Conservation (phyloP, 2,797 vertebrate genomes). For the Microctenopoma steveboyesi region DNA sequence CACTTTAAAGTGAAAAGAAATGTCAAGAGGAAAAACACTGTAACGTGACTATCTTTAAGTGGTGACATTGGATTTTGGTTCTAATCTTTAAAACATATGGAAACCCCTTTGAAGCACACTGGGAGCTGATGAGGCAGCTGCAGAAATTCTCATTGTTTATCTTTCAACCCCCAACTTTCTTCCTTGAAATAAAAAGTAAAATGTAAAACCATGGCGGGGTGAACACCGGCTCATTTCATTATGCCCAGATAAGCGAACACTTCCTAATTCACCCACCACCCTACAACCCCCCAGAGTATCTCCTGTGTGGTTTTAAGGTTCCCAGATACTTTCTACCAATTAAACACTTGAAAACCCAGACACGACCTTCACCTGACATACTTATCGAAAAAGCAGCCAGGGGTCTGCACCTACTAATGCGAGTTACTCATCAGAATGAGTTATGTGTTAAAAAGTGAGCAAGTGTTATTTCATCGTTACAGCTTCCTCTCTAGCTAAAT, state of each 20-base stretch:
- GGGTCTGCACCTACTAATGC: constrained; percentile 33
- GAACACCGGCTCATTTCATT: constrained; percentile 81
- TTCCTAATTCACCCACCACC: constrained; percentile 71
- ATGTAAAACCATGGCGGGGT: constrained; percentile 67
- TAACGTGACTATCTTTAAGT: constrained; percentile 51
- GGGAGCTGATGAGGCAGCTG: constrained; percentile 75
- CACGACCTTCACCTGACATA: constrained; percentile 17
- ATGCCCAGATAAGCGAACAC: constrained; percentile 77
- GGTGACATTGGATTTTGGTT: constrained; percentile 60
- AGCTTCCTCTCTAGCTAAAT: constrained; percentile 76
- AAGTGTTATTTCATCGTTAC: constrained; percentile 71
- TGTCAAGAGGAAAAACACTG: constrained; percentile 2
- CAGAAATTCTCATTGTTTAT: constrained; percentile 79
- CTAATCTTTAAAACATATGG: constrained; percentile 81
- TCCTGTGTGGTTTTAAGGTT: constrained; percentile 58
- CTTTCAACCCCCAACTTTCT: constrained; percentile 75
- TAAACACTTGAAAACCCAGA: constrained; percentile 52
- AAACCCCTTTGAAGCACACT: constrained; percentile 70
- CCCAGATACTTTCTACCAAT: constrained; percentile 51
- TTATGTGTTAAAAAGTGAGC: constrained; percentile 58
- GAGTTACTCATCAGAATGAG: constrained; percentile 67
- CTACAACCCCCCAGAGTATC: constrained; percentile 41
- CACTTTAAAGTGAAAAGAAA: constrained; percentile 45
- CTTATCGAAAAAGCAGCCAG: constrained; percentile 64
- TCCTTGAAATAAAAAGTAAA: constrained; percentile 73